Evolutionary conservation across 2,113 vertebrate genomes (phyloP), one percentile per base, ranked within the genome.

Genomic region (Hoplias malabaricus): DNA sequence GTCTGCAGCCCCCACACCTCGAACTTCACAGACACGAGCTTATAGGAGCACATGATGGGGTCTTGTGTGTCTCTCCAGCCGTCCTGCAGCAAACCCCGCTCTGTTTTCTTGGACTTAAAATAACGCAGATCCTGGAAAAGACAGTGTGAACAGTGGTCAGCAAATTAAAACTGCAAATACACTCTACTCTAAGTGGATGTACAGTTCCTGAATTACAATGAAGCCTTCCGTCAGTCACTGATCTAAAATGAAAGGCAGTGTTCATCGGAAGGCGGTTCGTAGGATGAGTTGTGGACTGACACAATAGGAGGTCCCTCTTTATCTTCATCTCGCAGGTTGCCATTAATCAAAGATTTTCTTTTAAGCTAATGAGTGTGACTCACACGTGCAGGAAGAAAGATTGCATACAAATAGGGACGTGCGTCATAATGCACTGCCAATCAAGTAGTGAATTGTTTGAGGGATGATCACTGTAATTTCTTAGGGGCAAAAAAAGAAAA

Each of bases 1-100:
- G 96, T 98, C 81, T 99, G 98, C 84, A 99, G 94, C 46, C 98
- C 97, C 98, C 98, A 99, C 81, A 99, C 98, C 90, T 99, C 97
- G 50, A 99, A 98, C 88, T 99, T 99, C 78, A 98, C 96, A 0
- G 95, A 96, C 89, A 99, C 96, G 78, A 98, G 92, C 88, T 99
- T 99, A 90, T 99, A 99, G 83, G 98, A 99, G 83, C 98, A 99
- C 97, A 99, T 99, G 88, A 99, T 95, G 29, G 98, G 97, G 62
- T 98, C 91, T 61, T 98, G 96, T 1, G 82, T 93, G 6, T 96
- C 89, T 83, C 95, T 94, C 98, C 98, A 99, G 77, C 95, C 98
- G 86, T 99, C 96, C 90, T 93, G 93, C 80, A 99, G 90, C 65
- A 90, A 85, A 14, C 98, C 98, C 46, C 98, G 93, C 4, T 90